phyloP scores from a whole-genome alignment of 2,113 vertebrate species.

The Oryzias javanicus region DNA sequence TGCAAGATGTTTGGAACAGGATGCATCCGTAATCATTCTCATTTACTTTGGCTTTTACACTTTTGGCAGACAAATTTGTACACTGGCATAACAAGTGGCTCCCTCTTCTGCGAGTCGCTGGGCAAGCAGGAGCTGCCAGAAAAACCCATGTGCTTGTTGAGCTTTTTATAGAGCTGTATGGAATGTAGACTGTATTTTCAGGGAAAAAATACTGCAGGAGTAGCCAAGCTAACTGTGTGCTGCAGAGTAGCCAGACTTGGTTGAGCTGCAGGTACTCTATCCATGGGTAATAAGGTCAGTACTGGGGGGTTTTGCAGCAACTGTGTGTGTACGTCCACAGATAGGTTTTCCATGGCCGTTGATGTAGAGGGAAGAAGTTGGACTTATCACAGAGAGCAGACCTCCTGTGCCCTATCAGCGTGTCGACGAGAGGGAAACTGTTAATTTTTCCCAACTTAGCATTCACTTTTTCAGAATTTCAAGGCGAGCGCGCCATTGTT shows the following conservation, averaged over 20 bases:
- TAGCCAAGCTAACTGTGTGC: slow-evolving; percentile 19
- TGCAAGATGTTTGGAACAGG: slow-evolving; percentile 61
- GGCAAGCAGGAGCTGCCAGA: slow-evolving; percentile 46
- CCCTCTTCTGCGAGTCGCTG: slow-evolving; percentile 48
- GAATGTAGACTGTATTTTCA: slow-evolving; percentile 45
- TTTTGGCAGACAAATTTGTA: slow-evolving; percentile 61
- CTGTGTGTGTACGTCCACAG: slow-evolving; percentile 35
- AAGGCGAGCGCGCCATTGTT: slow-evolving; percentile 16
- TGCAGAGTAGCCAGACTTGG: slow-evolving; percentile 20
- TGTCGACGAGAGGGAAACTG: slow-evolving; percentile 61
- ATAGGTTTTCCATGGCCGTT: slow-evolving; percentile 64
- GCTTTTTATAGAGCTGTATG: slow-evolving; percentile 49
- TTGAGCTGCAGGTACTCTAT: slow-evolving; percentile 56
- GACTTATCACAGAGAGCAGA: slow-evolving; percentile 74
- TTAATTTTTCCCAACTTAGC: slow-evolving; percentile 43
- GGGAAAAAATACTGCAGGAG: slow-evolving; percentile 18
- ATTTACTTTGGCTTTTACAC: slow-evolving; percentile 62
- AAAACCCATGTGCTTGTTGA: slow-evolving; percentile 54
- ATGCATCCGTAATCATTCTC: slow-evolving; percentile 57
- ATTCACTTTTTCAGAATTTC: slow-evolving; percentile 13
- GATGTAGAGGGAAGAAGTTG: slow-evolving; percentile 42
- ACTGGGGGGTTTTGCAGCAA: slow-evolving; percentile 26
- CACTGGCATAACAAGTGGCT: slow-evolving; percentile 65
- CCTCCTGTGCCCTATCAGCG: slow-evolving; percentile 66
- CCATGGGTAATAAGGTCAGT: slow-evolving; percentile 57